Evolutionary conservation across 2,888 invertebrate species (phyloP).

Genomic region (Limulus polyphemus): DNA sequence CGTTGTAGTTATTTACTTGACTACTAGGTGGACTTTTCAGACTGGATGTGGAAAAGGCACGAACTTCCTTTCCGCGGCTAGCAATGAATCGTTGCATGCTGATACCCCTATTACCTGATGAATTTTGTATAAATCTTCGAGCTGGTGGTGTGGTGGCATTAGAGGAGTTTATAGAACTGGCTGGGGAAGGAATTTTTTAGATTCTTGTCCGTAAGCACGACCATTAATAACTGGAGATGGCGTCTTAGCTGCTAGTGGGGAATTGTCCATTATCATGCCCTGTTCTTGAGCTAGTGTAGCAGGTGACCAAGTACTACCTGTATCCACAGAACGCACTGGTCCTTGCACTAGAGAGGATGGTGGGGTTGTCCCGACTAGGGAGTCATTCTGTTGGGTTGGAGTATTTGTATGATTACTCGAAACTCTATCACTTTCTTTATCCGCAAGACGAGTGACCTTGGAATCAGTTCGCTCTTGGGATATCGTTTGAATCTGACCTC

Average conservation of each 20-base stretch:
- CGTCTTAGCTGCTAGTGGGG: slow-evolving; percentile 1
- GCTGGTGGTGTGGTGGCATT: background rate
- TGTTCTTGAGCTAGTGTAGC: no score
- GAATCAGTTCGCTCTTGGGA: slow-evolving; percentile 42
- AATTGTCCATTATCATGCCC: background rate
- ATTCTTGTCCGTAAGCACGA: background rate
- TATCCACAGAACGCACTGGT: slow-evolving; percentile 1
- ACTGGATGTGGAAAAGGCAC: slow-evolving; percentile 30
- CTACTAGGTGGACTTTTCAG: slow-evolving; percentile 2
- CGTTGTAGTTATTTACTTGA: slow-evolving; percentile 3
- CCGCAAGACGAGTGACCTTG: background rate
- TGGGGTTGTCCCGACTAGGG: background rate
- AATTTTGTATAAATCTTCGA: background rate
- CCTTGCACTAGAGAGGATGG: background rate
- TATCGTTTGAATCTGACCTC: slow-evolving; percentile 45
- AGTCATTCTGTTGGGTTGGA: background rate
- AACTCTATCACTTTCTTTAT: no score
- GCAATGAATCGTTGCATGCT: slow-evolving; percentile 70
- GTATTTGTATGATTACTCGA: no score
- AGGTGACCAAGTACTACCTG: slow-evolving; percentile 1
- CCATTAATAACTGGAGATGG: slow-evolving; percentile 2
- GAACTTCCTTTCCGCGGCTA: slow-evolving; percentile 52
- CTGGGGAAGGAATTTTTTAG: slow-evolving; percentile 15
- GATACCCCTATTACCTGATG: slow-evolving; percentile 10
- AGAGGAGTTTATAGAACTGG: slow-evolving; percentile 6